Evolutionary conservation across 2,888 invertebrate genomes (phyloP), one percentile per base, ranked within the genome.

Genomic region (Cephus nigrinus): DNA sequence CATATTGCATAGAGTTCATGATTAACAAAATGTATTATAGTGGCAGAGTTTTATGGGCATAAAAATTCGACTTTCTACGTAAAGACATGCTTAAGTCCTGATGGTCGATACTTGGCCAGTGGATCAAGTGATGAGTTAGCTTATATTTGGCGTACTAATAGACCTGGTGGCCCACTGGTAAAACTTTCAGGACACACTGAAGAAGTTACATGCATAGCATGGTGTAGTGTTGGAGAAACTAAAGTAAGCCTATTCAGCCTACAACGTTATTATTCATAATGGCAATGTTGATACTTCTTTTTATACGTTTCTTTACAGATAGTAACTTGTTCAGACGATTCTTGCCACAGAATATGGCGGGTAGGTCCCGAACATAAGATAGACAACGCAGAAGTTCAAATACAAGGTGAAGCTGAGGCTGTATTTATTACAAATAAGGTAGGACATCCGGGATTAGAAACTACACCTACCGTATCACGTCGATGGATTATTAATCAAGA

Each of bases 51-150:
- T 88, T 90, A 89, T 79, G 98, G 98, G 0, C 95, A 97, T 90
- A 94, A 95, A 85, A 96, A 95, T 90, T 93, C 94, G 77, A 95
- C 97, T 0, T 98, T 97, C 92, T 98, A 97, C 91, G 95, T 98
- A 68, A 97, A 97, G 91, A 94, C 96, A 0, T 94, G 95, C 81
- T 92, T 98, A 40, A 97, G 97, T 88, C 95, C 95, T 1, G 97
- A 98, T 91, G 95, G 96, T 5, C 92, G 93, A 81, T 98, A 97
- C 91, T 92, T 98, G 35, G 93, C 97, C 0, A 97, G 97, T 90
- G 98, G 98, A n/a, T 97, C 97, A 84, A 96, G 96, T 86, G 97
- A 97, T 91, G 95, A 96, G 84, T 93, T 94, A 85, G 98, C 97
- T 0, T 98, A 97, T 88, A 95, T 98, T 76, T 98, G 98, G 98